Evolutionary conservation across 2,113 vertebrate genomes (phyloP).

Genomic region (Uropsilus gracilis): DNA sequence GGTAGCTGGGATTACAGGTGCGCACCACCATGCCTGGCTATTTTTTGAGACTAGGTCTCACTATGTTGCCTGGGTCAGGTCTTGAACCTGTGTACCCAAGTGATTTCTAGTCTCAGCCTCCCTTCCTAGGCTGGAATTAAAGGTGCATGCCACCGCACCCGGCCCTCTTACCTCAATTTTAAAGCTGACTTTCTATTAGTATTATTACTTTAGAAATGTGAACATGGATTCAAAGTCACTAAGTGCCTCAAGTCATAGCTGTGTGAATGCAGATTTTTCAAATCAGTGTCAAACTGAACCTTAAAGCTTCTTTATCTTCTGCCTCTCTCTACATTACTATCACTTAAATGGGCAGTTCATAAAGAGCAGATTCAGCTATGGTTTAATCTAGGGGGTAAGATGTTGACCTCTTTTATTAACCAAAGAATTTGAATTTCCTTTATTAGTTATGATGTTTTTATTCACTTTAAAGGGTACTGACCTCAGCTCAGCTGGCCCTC

Average conservation of each 20-base stretch:
- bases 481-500: neutral
- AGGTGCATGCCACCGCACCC: too few species aligned
- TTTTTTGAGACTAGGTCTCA: too few species aligned
- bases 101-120: too few species aligned
- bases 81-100: too few species aligned
- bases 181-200: neutral
- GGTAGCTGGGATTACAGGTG: too few species aligned
- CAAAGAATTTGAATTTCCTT: neutral
- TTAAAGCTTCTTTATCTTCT: neutral
- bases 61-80: too few species aligned
- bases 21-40: too few species aligned
- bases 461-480: neutral
- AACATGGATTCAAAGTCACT: neutral
- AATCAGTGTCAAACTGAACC: neutral
- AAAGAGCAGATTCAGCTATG: neutral
- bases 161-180: too few species aligned
- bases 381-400: neutral
- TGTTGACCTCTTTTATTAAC: neutral
- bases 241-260: accelerated
- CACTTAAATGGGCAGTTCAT: neutral
- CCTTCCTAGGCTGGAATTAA: too few species aligned
- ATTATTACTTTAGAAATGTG: neutral
- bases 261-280: neutral
- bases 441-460: neutral
- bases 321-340: neutral